Base-by-base conservation (phyloP, 2,888 invertebrate genomes). In the Tyria jacobaeae region DNA sequence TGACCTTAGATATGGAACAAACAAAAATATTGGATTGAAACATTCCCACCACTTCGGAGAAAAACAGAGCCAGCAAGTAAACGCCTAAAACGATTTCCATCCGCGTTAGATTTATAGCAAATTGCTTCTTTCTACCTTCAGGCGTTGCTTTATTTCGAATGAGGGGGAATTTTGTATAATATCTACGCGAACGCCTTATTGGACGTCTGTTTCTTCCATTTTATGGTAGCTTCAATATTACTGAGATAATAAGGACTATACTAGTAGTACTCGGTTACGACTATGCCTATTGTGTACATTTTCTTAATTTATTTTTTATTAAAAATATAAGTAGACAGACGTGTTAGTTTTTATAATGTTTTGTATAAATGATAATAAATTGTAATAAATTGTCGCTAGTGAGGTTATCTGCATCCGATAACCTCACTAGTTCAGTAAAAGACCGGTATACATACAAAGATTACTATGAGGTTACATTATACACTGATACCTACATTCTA, bases 81-180 rank as follows among this genome's bases (percentile, higher is more conserved):
- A 86, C 88, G 88, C 88, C 88, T 88, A 75, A 77, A 87, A 86
- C 84, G 85, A 87, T 90, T 87, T 85, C 83, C 86, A 87, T 89
- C 85, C 82, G 80, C 79, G 71, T 80, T 83, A 87, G 89, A 91
- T 91, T 91, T 91, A 91, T 89, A 85, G 91, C 89, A 90, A 90
- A 91, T 91, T 92, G 90, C 92, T 87, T 83, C 78, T 82, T 76
- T 79, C 81, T 71, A 81, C 83, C 86, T 87, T 70, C 82, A 89
- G 90, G 90, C 91, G 89, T 83, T 90, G 82, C 86, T 87, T 89
- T 89, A 88, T 87, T 88, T 81, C 80, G 67, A 82, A 79, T 81
- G 83, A 82, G 76, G 31, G 74, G 81, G 81, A 87, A 83, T 68
- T 85, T 76, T 75, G 79, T 83, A 57, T 62, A 67, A 57, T 69